Evolutionary conservation across 2,113 vertebrate genomes (phyloP), one percentile per base, ranked within the genome.

Genomic region (Gopherus evgoodei): DNA sequence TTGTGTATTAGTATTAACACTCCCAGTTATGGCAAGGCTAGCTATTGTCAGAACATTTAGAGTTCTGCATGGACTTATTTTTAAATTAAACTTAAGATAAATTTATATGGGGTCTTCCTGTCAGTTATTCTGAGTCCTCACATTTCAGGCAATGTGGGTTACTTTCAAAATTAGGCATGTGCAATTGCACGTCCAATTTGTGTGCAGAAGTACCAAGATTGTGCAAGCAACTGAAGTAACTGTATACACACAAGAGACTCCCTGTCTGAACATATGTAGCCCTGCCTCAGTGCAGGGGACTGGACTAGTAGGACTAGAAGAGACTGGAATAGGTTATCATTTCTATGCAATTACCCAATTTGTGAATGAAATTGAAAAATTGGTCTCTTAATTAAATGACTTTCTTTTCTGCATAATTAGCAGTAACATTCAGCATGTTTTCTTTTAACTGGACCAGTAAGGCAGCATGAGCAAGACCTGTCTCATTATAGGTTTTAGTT

Each of bases 361-460:
- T 72, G n/a, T 38, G n/a, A 72, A 72, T 38, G n/a, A 4, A 72
- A 35, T 72, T 38, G 35, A 10, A 72, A 49, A 52, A 24, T 16
- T 52, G 17, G 59, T 1, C 78, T 49, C 0, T 0, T 0, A 0
- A 1, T 88, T 54, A 75, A 80, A 52, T 44, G 42, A 8, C 47
- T 83, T 49, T 8, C 24, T 35, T 56, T 47, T 81, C 57, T 62
- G 2, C 16, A 1, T 65, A 57, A 65, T 42, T 8, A 29, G 44
- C 2, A 1, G 9, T 21, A 4, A 5, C 19, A 57, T 29, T 86
- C 86, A 47, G 56, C 50, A 62, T 25, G 44, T 88, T 53, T 42
- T 29, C 56, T 62, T 80, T 91, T 38, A 47, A 6, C 35, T 2
- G 90, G 31, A 38, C 0, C 0, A n/a, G 16, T 24, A 35, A 29